A percentile compares a stretch with the other conserved stretches of the same genome.
Conservation (phyloP, 2,113 vertebrate genomes). For the Naja naja region DNA sequence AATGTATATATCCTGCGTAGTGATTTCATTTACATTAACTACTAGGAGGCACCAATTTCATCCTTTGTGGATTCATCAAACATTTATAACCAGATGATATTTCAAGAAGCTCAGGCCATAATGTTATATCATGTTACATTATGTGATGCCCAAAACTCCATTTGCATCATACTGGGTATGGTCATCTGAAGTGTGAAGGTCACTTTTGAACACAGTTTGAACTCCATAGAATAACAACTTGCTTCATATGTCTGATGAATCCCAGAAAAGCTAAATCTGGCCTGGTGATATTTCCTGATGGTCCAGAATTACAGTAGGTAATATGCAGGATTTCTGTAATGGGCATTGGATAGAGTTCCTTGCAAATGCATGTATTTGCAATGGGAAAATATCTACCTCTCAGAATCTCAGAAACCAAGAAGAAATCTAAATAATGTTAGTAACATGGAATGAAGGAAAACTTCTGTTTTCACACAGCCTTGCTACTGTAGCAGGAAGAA, state of each 20-base stretch:
- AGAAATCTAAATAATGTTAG: not conserved
- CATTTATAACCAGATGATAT: not conserved
- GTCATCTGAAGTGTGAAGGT: not conserved
- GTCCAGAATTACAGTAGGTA: not conserved
- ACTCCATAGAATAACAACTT: not conserved
- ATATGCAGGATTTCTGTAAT: not conserved
- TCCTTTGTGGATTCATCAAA: not conserved
- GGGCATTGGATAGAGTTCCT: not conserved
- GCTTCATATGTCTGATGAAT: not conserved
- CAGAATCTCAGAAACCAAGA: not conserved
- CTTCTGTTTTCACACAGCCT: not conserved
- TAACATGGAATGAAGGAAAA: not conserved
- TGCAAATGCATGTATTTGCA: too few species aligned
- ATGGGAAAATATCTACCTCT: not conserved
- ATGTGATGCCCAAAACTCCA: not conserved
- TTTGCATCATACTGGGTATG: not conserved
- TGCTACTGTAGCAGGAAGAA: not conserved
- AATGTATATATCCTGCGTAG: not conserved
- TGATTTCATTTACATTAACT: not conserved
- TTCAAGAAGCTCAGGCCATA: not conserved
- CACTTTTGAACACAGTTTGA: not conserved
- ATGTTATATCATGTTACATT: not conserved
- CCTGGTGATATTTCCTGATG: not conserved
- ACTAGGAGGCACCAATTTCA: not conserved
- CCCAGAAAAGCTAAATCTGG: not conserved